Base-by-base conservation (phyloP, 1,140 invertebrate genomes). In the Stegodyphus mimosarum region DNA sequence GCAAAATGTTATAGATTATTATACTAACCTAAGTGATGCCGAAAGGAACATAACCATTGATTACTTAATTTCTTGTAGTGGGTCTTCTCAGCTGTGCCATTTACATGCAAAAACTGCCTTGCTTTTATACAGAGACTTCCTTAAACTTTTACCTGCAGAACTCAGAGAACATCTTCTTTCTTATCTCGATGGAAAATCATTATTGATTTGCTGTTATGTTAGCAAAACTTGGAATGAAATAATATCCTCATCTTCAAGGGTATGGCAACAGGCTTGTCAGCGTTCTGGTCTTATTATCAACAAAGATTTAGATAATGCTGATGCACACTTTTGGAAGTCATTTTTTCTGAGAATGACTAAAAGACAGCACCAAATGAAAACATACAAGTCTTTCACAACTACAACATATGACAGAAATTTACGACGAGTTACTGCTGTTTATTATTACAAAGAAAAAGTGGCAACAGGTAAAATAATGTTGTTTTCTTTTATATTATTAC, bases 381-480 rank as follows among this genome's bases (percentile, higher is more conserved):
- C 13, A 6, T 75, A 74, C 13, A 87, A 74, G 33, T 64, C 67
- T 60, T 87, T 87, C 66, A 53, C 49, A 0, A 18, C 53, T 3
- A 80, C 77, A 74, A 81, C 78, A 7, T 87, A 87, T 84, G 75
- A 87, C 50, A 66, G 80, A 49, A 70, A 83, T 66, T 51, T 87
- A 15, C 48, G 86, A 6, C 17, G 78, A 15, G 87, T 89, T 7
- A 88, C 88, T 74, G 88, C 88, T 69, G 88, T 88, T 51, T 87
- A 88, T 86, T 89, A 89, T 78, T 72, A 86, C 69, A 73, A 87
- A 78, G 87, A 87, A 48, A 88, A 87, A 70, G 48, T 89, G 7
- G 88, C 87, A 50, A 88, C 88, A 72, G 88, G 88, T 89, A 76
- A 66, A 7, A 7, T 55, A 7, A 55, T 7, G 13, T 7, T 55